A percentile compares a stretch with the other conserved stretches of the same genome.
Conservation (phyloP, 2,888 invertebrate genomes). For the Synanthedon tipuliformis region DNA sequence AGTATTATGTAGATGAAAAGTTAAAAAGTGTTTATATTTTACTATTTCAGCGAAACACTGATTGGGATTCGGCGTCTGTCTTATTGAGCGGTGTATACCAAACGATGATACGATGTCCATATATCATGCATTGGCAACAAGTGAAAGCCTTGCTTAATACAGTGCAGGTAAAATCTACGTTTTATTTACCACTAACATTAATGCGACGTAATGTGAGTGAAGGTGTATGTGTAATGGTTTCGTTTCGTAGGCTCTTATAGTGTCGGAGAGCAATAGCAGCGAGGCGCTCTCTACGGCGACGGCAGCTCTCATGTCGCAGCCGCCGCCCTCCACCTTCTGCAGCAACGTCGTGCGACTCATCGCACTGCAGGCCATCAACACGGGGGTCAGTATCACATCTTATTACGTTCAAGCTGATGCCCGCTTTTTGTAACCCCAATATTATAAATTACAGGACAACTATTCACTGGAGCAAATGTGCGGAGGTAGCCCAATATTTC, state of each 20-base stretch:
- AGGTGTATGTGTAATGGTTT: too few species aligned
- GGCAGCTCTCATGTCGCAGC: slow-evolving; percentile 88
- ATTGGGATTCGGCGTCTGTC: slow-evolving; percentile 97
- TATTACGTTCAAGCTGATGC: background rate
- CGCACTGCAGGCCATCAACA: slow-evolving; percentile 93
- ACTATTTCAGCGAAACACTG: slow-evolving; percentile 82
- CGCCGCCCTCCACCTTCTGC: slow-evolving; percentile 94
- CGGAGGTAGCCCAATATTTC: slow-evolving; percentile 89
- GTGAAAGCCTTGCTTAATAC: slow-evolving; percentile 88
- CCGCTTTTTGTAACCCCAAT: background rate
- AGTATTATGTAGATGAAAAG: too few species aligned
- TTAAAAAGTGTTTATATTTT: background rate
- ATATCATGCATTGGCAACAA: slow-evolving; percentile 96
- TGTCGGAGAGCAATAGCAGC: slow-evolving; percentile 78
- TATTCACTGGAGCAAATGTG: slow-evolving; percentile 95
- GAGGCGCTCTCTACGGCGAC: slow-evolving; percentile 86
- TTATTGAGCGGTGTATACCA: slow-evolving; percentile 94
- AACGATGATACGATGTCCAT: slow-evolving; percentile 92
- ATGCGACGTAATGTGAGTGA: too few species aligned
- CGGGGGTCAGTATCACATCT: slow-evolving; percentile 74
- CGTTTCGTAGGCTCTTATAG: slow-evolving; percentile 74
- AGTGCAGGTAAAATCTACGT: slow-evolving; percentile 75
- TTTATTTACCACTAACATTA: too few species aligned
- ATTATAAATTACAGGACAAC: slow-evolving; percentile 71
- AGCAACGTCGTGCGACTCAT: slow-evolving; percentile 95